Evolutionary conservation across 2,113 vertebrate species (phyloP), one percentile per base, ranked within the genome.

Genomic region (Cyprinodon tularosa): DNA sequence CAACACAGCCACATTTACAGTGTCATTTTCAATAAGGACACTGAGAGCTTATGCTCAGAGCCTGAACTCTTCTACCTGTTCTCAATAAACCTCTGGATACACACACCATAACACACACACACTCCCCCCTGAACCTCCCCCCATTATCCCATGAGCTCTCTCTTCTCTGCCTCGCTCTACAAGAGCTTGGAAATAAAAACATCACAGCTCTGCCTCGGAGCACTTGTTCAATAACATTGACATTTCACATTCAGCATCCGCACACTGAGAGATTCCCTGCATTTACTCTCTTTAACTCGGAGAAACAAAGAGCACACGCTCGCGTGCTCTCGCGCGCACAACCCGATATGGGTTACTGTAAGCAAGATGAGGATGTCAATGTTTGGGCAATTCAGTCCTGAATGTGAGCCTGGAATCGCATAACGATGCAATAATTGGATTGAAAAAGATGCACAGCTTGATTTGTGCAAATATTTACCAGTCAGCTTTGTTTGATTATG

Each of bases 201-300:
- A 94, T 94, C 91, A 94, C 88, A 89, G 87, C 83, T 80, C 85
- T 87, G 93, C 91, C 90, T 92, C 83, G 85, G 92, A 92, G 93
- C 91, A 92, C 93, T 93, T 91, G 92, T 94, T 94, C 92, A 94
- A 94, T 94, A 94, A 93, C 93, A 92, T 84, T 93, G 93, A 94
- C 93, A 94, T 94, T 93, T 94, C 90, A 90, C 91, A 93, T 93
- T 93, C 89, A 90, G 86, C 80, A 90, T 90, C 82, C 77, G 72
- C 85, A 75, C 86, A 87, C 78, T 38, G 61, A 83, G 84, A 88
- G 86, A 81, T 86, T 89, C 89, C 66, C 81, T 76, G 78, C 89
- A 75, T 83, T 90, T 86, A 90, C 79, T 81, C 83, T 86, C 76
- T 90, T 91, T 86, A 86, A 90, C 86, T 84, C 69, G 68, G 71